Conservation (phyloP, 2,113 vertebrate genomes). For the Hippocampus guttulatus region DNA sequence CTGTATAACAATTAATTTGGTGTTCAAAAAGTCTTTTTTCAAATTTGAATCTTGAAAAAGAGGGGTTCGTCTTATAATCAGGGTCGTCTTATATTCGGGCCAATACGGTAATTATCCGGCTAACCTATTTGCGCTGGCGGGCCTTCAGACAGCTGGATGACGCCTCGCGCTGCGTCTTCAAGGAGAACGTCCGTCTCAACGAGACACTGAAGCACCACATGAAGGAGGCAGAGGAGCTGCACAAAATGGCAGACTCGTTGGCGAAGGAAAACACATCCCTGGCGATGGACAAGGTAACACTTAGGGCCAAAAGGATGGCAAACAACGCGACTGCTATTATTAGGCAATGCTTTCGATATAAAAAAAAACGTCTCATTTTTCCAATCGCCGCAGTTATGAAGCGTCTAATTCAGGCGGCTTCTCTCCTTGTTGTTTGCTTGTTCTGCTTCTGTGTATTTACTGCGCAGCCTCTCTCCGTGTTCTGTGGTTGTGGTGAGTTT, state of each 20-base stretch:
- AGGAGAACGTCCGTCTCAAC: constrained; percentile 76
- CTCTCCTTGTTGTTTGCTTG: constrained; percentile 66
- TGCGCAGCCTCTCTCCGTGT: constrained; percentile 59
- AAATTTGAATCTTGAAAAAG: too few relatives aligned
- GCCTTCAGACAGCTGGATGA: constrained; percentile 76
- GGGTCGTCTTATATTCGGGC: too few relatives aligned
- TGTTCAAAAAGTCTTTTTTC: too few relatives aligned
- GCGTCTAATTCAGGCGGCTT: constrained; percentile 61
- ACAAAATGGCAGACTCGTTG: constrained; percentile 65
- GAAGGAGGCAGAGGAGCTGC: constrained; percentile 68
- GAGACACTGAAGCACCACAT: constrained; percentile 72
- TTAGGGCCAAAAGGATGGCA: constrained; percentile 22
- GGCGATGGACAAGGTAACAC: constrained; percentile 73
- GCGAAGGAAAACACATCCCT: constrained; percentile 66
- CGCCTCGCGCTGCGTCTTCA: constrained; percentile 74
- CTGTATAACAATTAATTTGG: too few relatives aligned
- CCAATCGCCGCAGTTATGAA: constrained; percentile 39
- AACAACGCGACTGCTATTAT: constrained; percentile 34
- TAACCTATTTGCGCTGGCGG: constrained; percentile 24
- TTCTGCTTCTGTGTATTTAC: constrained; percentile 68
- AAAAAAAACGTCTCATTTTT: constrained; percentile 36
- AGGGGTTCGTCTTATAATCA: too few relatives aligned
- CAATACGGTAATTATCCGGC: neutral
- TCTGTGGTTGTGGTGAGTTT: constrained; percentile 68
- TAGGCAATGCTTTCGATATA: constrained; percentile 5